Evolutionary conservation across 2,888 invertebrate species (phyloP), one percentile per base, ranked within the genome.

Genomic region (Cetonia aurata): DNA sequence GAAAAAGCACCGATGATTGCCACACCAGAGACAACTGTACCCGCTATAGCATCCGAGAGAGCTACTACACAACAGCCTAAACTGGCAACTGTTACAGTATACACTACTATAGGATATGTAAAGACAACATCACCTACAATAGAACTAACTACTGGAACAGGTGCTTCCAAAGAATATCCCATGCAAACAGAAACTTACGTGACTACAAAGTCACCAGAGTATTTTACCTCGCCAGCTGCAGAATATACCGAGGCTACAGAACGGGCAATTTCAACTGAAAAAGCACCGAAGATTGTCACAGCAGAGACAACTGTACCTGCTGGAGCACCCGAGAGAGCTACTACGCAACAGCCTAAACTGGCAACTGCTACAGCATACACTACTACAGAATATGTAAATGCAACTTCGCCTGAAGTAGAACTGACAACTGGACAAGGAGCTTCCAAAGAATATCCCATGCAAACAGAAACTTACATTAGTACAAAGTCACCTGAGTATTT

Each of bases 251-350:
- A 55, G 44, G 55, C 19, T n/a, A 15, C 31, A 8, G 46, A 44
- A 19, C 44, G 41, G 19, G n/a, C 25, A 25, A 56, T 15, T n/a
- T 42, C 68, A 17, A 19, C 9, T 3, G 17, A 52, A 52, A 52
- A 3, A 10, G 15, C 6, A 37, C 3, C 8, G 1, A 8, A 10
- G 10, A 10, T 37, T 8, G 1, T 37, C 8, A 37, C 37, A 37
- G 4, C 37, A 8, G 37, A 37, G 37, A 8, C 8, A 10, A 37
- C 37, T 37, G 37, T 52, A 12, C 37, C 50, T 12, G 6, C 17
- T 4, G 12, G 0, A 19, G 17, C 10, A 12, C 9, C 50, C 0
- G 17, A 37, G 57, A 10, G 8, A 10, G 1, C 37, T 15, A 50
- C 50, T 3, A 50, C 50, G 1, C 3, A 8, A 15, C 9, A 15